A percentile compares a stretch with the other conserved stretches of the same genome.
Evolutionary conservation across 1,140 invertebrate genomes (phyloP).

Genomic region (Drosophila nikananu): DNA sequence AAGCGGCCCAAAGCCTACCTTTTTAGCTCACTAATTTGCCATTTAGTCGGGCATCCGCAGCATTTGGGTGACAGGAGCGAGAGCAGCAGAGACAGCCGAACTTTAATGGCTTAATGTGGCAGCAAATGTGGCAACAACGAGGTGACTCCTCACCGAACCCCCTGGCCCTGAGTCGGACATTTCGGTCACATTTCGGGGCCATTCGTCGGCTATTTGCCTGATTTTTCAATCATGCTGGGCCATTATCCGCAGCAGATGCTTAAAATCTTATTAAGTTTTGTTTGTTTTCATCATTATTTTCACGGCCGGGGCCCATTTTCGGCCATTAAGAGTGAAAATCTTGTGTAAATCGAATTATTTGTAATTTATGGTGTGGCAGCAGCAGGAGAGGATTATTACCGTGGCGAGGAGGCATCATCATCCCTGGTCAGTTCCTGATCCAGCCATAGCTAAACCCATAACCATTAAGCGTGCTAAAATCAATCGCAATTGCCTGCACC

Average conservation of each 20-base stretch:
- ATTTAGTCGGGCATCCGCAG: constrained; percentile 70
- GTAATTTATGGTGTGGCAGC: constrained; percentile 83
- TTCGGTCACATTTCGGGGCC: constrained; percentile 32
- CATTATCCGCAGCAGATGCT: constrained; percentile 55
- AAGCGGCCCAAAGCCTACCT: constrained; percentile 23
- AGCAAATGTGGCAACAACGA: constrained; percentile 44
- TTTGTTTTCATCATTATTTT: constrained; percentile 84
- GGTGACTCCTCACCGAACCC: constrained; percentile 8
- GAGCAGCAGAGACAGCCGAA: constrained; percentile 51
- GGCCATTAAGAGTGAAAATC: constrained; percentile 83
- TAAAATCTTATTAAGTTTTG: constrained; percentile 82
- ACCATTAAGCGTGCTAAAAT: constrained; percentile 83
- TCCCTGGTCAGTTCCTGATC: constrained; percentile 29
- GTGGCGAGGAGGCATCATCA: constrained; percentile 35
- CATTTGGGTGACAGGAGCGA: constrained; percentile 70
- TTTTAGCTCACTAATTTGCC: constrained; percentile 73
- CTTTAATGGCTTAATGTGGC: constrained; percentile 76
- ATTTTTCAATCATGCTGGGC: constrained; percentile 62
- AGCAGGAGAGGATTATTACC: constrained; percentile 73
- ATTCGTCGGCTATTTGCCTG: constrained; percentile 39
- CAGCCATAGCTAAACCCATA: constrained; percentile 77
- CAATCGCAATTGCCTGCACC: constrained; percentile 65
- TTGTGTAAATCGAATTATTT: constrained; percentile 84
- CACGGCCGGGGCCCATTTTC: constrained; percentile 80
- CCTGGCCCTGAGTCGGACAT: not conserved